Evolutionary conservation across 2,797 vertebrate species (phyloP), one percentile per base, ranked within the genome.

Genomic region (Falco concolor): DNA sequence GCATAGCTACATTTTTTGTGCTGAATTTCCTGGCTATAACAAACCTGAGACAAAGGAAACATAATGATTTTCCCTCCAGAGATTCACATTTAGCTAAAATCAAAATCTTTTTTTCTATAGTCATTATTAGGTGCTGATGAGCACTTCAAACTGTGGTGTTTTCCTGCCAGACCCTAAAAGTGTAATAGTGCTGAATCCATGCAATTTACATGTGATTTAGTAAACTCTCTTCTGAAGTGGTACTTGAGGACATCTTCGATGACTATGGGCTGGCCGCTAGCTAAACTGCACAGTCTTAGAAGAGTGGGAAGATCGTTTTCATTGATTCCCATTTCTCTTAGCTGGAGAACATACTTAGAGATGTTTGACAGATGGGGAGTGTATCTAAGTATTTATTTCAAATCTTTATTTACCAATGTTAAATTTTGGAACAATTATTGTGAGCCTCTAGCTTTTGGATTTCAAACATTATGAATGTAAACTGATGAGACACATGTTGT

Each of bases 221-320:
- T 96, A 87, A 95, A 81, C 84, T 94, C 91, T 80, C 8, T 81
- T 96, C 87, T 95, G 47, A 96, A 97, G 93, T 97, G 95, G 93
- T 90, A 69, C 97, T 98, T 97, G 13, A 96, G 96, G 95, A 92
- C 87, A 90, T 65, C 85, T 96, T 86, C 95, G 96, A 97, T 97
- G 93, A 94, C 91, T 97, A 17, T 42, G 96, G 60, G 87, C 75
- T 95, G 94, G 91, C 89, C 95, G 90, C 95, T 96, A 88, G 92
- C 92, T 97, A 75, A 96, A 94, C 87, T 72, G 68, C 59, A 56
- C 76, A 96, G 59, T 90, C 92, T 95, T 93, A 94, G 79, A 90
- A 90, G 94, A 96, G 54, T 34, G 56, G 95, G 85, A 76, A 93
- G 30, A 82, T 83, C 96, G 78, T 94, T 94, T 94, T 87, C 87